Evolutionary conservation across 2,113 vertebrate species (phyloP), one percentile per base, ranked within the genome.

Genomic region (Myiagra hebetior): DNA sequence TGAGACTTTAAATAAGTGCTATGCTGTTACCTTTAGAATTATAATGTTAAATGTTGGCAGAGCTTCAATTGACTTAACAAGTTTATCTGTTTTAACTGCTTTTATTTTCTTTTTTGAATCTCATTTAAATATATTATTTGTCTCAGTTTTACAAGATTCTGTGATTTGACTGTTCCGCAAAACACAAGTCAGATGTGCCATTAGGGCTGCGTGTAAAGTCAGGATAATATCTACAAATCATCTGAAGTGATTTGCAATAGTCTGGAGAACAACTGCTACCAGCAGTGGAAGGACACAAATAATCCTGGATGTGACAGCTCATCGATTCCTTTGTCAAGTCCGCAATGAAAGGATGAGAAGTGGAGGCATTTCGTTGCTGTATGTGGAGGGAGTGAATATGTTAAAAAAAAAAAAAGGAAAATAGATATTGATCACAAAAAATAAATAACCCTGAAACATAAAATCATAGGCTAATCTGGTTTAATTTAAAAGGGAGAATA

Each of bases 1-100:
- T 42, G 59, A 87, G 88, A 88, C 59, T 94, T 72, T 95, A 96
- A 94, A 89, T 81, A 97, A 93, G 42, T 24, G 37, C 20, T 70
- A 11, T 56, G 37, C 24, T 62, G 17, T 88, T 95, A 95, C 63
- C 63, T 95, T 93, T 89, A 76, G 57, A 76, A 75, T 76, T 60
- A 26, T 19, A 60, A 11, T 33, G 44, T 68, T 33, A 44, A 59
- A 52, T 33, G 11, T 15, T 77, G 84, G 84, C 46, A 77, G 46
- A 37, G 5, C 37, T 60, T 77, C 63, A 68, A 27, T 13, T 77
- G 27, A 52, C 27, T 86, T 68, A 12, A 44, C 44, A 27, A 37
- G 26, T 52, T 50, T 52, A 27, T 44, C 21, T 52, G 21, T 67
- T 76, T 85, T 67, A 31, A 35, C 20, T 50, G 21, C 21, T 9